phyloP scores from a whole-genome alignment of 2,797 vertebrate species.

The Lagodon rhomboides region DNA sequence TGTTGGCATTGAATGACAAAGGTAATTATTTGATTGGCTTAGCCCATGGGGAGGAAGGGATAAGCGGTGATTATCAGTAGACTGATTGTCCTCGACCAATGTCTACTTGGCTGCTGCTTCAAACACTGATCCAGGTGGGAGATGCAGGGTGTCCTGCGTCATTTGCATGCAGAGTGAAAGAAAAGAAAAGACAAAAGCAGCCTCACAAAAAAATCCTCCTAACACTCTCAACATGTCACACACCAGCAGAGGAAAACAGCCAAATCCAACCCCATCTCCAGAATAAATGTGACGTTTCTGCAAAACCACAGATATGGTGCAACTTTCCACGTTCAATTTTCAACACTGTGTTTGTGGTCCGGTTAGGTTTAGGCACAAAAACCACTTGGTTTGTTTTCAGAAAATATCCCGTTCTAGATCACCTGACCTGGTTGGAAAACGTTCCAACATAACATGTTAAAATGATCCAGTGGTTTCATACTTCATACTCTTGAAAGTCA shows the following conservation, averaged over 20 bases:
- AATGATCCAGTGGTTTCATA: no score
- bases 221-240: not conserved
- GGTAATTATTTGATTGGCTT: conserved; percentile 62
- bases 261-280: no score
- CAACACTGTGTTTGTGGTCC: no score
- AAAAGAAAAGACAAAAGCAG: not conserved
- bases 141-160: not conserved
- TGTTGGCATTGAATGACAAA: conserved; percentile 27
- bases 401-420: no score
- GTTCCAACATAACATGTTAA: no score
- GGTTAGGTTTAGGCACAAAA: no score
- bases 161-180: conserved; percentile 39
- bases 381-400: no score
- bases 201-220: not conserved
- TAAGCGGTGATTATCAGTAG: conserved; percentile 59
- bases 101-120: conserved; percentile 26
- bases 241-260: conserved; percentile 6
- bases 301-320: no score
- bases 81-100: conserved; percentile 51
- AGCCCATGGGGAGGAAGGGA: conserved; percentile 30
- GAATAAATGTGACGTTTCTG: no score
- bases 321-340: no score
- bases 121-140: conserved; percentile 39
- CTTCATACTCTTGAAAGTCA: no score
- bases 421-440: no score